Evolutionary conservation across 2,888 invertebrate genomes (phyloP), one percentile per base, ranked within the genome.

Genomic region (Orthonychiurus folsomi): DNA sequence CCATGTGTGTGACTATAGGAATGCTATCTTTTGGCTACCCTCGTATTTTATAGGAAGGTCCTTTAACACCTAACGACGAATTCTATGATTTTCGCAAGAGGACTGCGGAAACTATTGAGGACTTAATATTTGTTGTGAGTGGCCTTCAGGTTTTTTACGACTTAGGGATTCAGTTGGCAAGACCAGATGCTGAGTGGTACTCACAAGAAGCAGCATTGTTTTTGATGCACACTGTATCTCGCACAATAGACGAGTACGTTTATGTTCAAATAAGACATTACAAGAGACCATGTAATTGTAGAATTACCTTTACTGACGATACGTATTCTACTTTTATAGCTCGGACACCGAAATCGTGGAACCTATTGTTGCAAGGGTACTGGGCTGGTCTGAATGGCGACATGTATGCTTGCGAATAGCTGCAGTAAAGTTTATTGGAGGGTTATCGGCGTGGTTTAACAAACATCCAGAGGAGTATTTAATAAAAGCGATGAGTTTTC

Each of bases 81-180:
- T 93, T 95, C 83, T 83, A 82, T 63, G 87, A 87, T 71, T 90
- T 90, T 78, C 84, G 99, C 67, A 80, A 83, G 70, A 86, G 92
- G 75, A 93, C 93, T 21, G 87, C 89, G 28, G 96, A 97, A 76
- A 80, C 97, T 63, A 89, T 97, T 67, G 93, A 94, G 77, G 97
- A 99, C 76, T 91, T 97, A 55, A 91, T 94, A 52, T 97, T 96
- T 78, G 90, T 97, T 61, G 89, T 96, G 66, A 94, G 95, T 1
- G 60, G 65, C 54, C 55, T 66, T 47, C 65, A 65, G 50, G 62
- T 63, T 15, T 72, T 71, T 62, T 65, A 60, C 21, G 68, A 70
- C 50, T 53, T 72, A 12, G 70, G 68, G 12, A 60, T 63, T 27
- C 59, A 66, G 5, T 64, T 68, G 37, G 58, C 65, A 12, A 23